A percentile compares a stretch with the other conserved stretches of the same genome.
phyloP scores from a whole-genome alignment of 2,113 vertebrate genomes.

The Anhinga anhinga region DNA sequence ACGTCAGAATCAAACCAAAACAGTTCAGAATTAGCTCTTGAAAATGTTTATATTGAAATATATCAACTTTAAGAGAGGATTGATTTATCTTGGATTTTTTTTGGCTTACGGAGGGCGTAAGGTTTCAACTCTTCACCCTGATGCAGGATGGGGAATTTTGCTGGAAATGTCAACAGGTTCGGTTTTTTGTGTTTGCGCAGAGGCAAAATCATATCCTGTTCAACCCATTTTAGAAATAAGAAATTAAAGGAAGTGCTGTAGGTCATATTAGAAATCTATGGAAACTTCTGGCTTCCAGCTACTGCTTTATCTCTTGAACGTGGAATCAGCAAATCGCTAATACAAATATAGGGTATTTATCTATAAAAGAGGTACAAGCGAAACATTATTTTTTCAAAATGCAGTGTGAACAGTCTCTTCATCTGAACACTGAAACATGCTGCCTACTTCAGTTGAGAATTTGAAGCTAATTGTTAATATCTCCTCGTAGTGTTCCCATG shows the following conservation, averaged over 20 bases:
- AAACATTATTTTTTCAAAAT: neutral
- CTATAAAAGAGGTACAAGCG: neutral
- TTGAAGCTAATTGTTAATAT: neutral
- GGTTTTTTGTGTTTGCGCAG: neutral
- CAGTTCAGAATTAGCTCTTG: neutral
- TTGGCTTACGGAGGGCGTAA: neutral
- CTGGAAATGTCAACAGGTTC: neutral
- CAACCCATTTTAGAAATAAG: neutral
- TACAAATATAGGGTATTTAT: neutral
- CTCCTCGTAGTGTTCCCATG: neutral
- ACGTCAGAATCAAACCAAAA: neutral
- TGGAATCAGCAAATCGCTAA: neutral
- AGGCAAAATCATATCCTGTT: conserved; percentile 10
- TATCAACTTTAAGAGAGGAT: neutral
- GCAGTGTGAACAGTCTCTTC: neutral
- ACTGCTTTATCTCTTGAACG: neutral
- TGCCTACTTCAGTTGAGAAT: neutral
- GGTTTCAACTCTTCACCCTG: neutral
- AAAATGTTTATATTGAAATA: neutral
- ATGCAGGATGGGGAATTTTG: neutral
- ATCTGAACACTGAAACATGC: neutral
- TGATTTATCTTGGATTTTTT: neutral
- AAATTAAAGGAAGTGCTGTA: neutral
- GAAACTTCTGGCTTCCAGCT: neutral
- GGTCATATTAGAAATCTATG: neutral